Evolutionary conservation across 2,113 vertebrate genomes (phyloP).

Genomic region (Mixornis gularis): DNA sequence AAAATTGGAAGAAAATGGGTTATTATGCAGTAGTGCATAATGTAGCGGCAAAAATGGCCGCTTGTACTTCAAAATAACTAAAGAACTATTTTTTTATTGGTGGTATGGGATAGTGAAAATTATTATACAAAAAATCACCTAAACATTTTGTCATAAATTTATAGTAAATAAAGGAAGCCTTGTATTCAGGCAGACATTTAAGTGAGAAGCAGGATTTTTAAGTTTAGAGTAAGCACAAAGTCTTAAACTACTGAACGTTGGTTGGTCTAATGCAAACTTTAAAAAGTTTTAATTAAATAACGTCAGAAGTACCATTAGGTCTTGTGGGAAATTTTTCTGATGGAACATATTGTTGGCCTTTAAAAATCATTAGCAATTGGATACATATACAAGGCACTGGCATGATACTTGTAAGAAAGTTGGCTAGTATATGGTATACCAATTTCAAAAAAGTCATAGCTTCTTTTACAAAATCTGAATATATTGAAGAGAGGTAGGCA

Average conservation of each 20-base stretch:
- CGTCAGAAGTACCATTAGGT: slow-evolving; percentile 2
- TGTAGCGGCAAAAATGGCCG: not conserved
- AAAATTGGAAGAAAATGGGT: not conserved
- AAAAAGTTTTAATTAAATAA: slow-evolving; percentile 41
- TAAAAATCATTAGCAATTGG: slow-evolving; percentile 40
- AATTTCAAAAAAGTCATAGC: not conserved
- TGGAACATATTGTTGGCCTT: slow-evolving; percentile 37
- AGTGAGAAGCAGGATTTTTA: not conserved
- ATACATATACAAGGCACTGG: slow-evolving; percentile 24
- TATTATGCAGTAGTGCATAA: not conserved
- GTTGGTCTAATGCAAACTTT: not conserved
- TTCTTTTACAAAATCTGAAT: not conserved
- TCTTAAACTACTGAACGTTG: not conserved
- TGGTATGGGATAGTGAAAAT: not conserved
- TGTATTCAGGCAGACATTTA: not conserved
- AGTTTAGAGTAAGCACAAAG: not conserved
- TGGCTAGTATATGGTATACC: not conserved
- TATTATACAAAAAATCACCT: not conserved
- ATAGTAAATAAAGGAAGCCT: not conserved
- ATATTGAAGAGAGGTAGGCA: not conserved
- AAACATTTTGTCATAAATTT: not conserved
- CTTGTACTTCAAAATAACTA: not conserved
- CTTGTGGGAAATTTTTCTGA: not conserved
- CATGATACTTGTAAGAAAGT: not conserved
- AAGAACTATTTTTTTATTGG: not conserved